A percentile compares a stretch with the other conserved stretches of the same genome.
Evolutionary conservation across 1,140 invertebrate genomes (phyloP).

Genomic region (Rhizoglyphus robini): DNA sequence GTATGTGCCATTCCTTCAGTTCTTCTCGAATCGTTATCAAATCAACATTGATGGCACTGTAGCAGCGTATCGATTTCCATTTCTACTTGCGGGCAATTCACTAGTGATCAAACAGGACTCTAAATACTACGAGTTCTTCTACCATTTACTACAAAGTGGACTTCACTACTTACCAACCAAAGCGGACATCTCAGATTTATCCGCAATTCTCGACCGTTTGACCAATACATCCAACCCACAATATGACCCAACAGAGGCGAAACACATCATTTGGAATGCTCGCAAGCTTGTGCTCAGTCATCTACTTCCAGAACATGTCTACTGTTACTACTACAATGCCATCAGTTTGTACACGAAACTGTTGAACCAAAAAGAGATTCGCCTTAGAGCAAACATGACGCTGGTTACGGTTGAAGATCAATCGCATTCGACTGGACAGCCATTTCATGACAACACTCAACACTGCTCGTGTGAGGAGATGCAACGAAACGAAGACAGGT

Average conservation of each 20-base stretch:
- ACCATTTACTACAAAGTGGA: slow-evolving; percentile 54
- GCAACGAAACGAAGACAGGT: too few relatives aligned
- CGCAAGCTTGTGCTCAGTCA: slow-evolving; percentile 58
- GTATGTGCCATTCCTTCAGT: slow-evolving; percentile 57
- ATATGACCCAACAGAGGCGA: slow-evolving; percentile 57
- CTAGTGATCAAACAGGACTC: slow-evolving; percentile 85
- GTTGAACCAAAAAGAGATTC: too few relatives aligned
- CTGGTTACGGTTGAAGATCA: too few relatives aligned
- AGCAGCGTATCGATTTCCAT: slow-evolving; percentile 84
- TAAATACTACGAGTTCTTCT: slow-evolving; percentile 87
- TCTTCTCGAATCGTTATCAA: slow-evolving; percentile 80
- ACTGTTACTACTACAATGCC: slow-evolving; percentile 62
- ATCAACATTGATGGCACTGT: slow-evolving; percentile 90
- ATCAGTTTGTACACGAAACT: not conserved
- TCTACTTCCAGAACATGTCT: slow-evolving; percentile 66
- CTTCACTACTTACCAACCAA: slow-evolving; percentile 73
- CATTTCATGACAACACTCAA: too few relatives aligned
- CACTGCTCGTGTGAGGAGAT: too few relatives aligned
- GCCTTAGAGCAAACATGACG: too few relatives aligned
- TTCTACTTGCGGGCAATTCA: slow-evolving; percentile 68
- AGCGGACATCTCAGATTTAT: slow-evolving; percentile 60
- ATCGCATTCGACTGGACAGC: too few relatives aligned
- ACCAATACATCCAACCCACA: slow-evolving; percentile 52
- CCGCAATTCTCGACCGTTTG: slow-evolving; percentile 41
- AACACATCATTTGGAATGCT: slow-evolving; percentile 53